Evolutionary conservation across 2,888 invertebrate species (phyloP).

Genomic region (Dioctria linearis): DNA sequence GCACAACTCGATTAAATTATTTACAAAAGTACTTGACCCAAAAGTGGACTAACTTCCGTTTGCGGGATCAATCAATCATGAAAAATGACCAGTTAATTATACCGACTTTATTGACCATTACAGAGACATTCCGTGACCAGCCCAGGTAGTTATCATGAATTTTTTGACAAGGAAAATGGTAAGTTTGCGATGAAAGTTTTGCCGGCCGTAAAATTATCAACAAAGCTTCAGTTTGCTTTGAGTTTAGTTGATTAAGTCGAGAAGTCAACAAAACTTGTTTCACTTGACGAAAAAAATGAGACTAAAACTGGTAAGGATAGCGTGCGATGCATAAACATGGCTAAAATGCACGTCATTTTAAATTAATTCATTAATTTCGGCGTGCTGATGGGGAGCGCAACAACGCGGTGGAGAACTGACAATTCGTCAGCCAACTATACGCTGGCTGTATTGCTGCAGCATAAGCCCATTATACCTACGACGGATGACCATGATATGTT

Average conservation of each 20-base stretch:
- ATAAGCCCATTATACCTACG: slow-evolving; percentile 26
- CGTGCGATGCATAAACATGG: slow-evolving; percentile 36
- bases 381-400: slow-evolving; percentile 14
- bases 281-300: slow-evolving; percentile 11
- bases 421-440: slow-evolving; percentile 36
- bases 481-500: no score
- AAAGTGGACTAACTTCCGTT: no score
- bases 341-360: slow-evolving; percentile 39
- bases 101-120: background rate
- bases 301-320: slow-evolving; percentile 28
- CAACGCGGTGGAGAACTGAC: slow-evolving; percentile 16
- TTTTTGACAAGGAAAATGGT: background rate
- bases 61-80: background rate
- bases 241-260: background rate
- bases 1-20: no score
- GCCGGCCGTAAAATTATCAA: slow-evolving; percentile 5
- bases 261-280: slow-evolving; percentile 30
- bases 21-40: no score
- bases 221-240: background rate
- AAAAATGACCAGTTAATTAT: background rate
- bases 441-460: background rate
- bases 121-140: slow-evolving; percentile 13
- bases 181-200: slow-evolving; percentile 11
- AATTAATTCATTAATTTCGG: slow-evolving; percentile 49
- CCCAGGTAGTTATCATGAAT: background rate